Evolutionary conservation across 1,140 invertebrate genomes (phyloP), one percentile per base, ranked within the genome.

Genomic region (Galleria mellonella): DNA sequence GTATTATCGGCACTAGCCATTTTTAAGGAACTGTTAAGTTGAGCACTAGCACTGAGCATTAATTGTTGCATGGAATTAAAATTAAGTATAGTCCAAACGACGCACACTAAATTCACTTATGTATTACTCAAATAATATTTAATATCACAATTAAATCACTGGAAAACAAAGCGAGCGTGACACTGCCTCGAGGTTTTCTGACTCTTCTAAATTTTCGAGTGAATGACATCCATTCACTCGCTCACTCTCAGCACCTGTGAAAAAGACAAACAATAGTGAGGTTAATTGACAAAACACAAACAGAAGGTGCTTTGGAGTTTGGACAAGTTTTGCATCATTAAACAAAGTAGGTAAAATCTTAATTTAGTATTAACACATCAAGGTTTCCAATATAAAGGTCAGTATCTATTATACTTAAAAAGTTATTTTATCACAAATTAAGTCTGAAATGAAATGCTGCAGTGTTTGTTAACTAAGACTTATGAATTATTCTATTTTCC

Each of bases 21-120:
- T 61, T 43, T 43, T 35, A n/a, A 77, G 73, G 76, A 77, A 81
- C 73, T 69, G 50, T 47, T 54, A 54, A 32, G 53, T 64, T 62
- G 55, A 66, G 58, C 62, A 62, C 41, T 41, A 23, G 33, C 33
- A 49, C 11, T 69, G 62, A 71, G 71, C 68, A 60, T 47, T 43
- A 53, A 44, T 23, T 3, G 6, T 57, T 44, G 66, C 69, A 71
- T 69, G 71, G 69, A 71, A 68, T 71, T 43, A 28, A 43, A 32
- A 68, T 71, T 43, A 28, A 43, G 30, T 36, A 37, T 35, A 36
- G 32, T 12, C 38, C 28, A 29, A 30, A 43, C 28, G 29, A 31
- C 31, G n/a, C n/a, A 50, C 39, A 41, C 37, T 13, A 13, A 32
- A 17, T 32, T 10, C 32, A 42, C 12, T 14, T 9, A 13, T 0